These are phyloP conservation scores for Tangara arthus DNA, from an alignment of 2,797 vertebrate species.

Conservation along the genomic window DNA sequence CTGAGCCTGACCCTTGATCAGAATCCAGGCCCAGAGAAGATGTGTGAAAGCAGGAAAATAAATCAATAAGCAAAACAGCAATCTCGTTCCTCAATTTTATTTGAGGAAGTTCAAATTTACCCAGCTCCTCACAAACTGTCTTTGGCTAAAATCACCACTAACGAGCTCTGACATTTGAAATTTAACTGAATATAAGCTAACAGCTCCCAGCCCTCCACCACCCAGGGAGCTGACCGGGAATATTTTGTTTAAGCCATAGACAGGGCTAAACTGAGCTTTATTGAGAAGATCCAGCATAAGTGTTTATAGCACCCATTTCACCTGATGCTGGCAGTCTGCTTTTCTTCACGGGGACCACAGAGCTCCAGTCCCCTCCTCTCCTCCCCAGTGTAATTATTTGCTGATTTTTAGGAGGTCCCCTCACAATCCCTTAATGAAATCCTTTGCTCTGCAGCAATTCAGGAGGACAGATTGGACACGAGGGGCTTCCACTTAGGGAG, in stretches of 20 bases:
- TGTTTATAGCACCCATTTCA: conserved; percentile 65
- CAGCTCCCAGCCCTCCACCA: conserved; percentile 73
- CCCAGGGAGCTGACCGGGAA: conserved; percentile 74
- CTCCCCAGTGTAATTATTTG: conserved; percentile 47
- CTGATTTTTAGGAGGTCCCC: conserved; percentile 38
- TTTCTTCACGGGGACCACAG: conserved; percentile 32
- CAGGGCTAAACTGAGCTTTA: conserved; percentile 40
- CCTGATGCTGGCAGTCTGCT: conserved; percentile 60
- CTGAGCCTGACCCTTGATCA: conserved; percentile 14
- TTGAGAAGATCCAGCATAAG: conserved; percentile 64
- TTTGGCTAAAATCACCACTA: conserved; percentile 77
- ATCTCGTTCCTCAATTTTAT: conserved; percentile 71
- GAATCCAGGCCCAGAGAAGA: conserved; percentile 7
- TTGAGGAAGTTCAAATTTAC: conserved; percentile 71
- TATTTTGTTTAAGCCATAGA: conserved; percentile 58
- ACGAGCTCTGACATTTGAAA: conserved; percentile 76
- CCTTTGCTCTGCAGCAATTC: conserved; percentile 47
- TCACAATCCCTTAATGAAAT: conserved; percentile 43
- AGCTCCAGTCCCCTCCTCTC: not conserved
- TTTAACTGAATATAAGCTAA: conserved; percentile 70
- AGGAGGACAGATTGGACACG: conserved; percentile 32
- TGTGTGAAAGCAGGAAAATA: conserved; percentile 62
- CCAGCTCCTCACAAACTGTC: conserved; percentile 62
- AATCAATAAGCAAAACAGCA: conserved; percentile 49
- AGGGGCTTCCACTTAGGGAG: conserved; percentile 6